A percentile compares a stretch with the other conserved stretches of the same genome.
Conservation (phyloP, 2,113 vertebrate genomes). For the Phoenicopterus ruber region DNA sequence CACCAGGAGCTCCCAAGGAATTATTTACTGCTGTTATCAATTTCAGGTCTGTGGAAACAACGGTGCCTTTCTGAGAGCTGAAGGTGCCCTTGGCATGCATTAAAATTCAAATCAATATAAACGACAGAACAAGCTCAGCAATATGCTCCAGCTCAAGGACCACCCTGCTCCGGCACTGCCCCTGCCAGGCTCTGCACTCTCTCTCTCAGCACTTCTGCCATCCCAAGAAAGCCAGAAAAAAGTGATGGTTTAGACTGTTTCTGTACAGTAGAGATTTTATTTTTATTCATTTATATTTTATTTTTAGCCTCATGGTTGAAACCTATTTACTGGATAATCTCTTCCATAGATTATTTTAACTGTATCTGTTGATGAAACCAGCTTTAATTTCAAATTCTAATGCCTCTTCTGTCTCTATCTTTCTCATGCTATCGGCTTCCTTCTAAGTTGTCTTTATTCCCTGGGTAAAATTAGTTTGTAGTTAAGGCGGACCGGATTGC, state of each 20-base stretch:
- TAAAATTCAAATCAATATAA: neutral
- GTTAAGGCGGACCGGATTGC: neutral
- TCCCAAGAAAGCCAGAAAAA: neutral
- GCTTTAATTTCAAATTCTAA: neutral
- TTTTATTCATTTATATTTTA: neutral
- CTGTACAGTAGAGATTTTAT: neutral
- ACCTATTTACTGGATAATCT: neutral
- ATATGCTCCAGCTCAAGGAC: neutral
- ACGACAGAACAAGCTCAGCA: neutral
- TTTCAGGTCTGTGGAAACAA: neutral
- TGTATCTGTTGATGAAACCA: neutral
- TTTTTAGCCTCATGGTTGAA: neutral
- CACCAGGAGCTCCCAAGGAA: neutral
- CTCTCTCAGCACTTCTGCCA: neutral
- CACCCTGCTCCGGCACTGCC: neutral
- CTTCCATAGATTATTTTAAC: neutral
- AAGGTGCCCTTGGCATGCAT: conserved; percentile 28
- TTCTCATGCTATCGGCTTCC: neutral
- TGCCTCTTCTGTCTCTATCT: neutral
- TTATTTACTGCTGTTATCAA: neutral
- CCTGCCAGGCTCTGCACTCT: neutral
- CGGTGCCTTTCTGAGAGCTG: neutral
- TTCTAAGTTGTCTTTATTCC: neutral
- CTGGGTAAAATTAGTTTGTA: neutral
- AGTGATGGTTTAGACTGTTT: neutral